A percentile compares a stretch with the other conserved stretches of the same genome.
Evolutionary conservation across 1,140 invertebrate genomes (phyloP).

Genomic region (Nylanderia fulva): DNA sequence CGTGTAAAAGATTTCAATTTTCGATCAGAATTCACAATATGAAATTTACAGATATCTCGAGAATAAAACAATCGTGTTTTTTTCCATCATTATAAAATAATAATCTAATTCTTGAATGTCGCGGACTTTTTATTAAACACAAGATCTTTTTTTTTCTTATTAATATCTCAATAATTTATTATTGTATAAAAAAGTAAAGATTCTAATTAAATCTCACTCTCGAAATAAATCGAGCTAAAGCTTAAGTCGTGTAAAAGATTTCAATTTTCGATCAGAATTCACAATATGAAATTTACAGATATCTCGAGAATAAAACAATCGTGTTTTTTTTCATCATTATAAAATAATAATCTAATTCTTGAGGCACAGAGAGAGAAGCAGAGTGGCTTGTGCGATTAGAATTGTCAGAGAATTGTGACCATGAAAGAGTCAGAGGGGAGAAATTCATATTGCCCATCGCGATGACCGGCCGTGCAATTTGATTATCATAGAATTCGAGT

Average conservation of each 20-base stretch:
- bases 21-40: neutral
- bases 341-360: constrained; percentile 81
- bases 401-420: constrained; percentile 45
- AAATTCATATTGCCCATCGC: constrained; percentile 39
- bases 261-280: neutral
- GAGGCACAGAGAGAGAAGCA: neutral
- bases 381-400: constrained; percentile 38
- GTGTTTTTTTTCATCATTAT: no score
- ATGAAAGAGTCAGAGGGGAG: neutral
- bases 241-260: neutral
- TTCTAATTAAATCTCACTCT: neutral
- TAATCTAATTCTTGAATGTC: no score
- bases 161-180: neutral
- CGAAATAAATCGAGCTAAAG: neutral
- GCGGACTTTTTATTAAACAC: neutral
- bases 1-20: neutral
- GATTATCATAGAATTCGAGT: constrained; percentile 85
- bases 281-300: neutral
- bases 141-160: neutral
- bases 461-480: constrained; percentile 75
- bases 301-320: neutral
- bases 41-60: neutral
- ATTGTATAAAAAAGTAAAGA: neutral
- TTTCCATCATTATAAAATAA: no score
- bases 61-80: neutral